phyloP scores from a whole-genome alignment of 1,140 invertebrate genomes.

The Drosophila insularis region DNA sequence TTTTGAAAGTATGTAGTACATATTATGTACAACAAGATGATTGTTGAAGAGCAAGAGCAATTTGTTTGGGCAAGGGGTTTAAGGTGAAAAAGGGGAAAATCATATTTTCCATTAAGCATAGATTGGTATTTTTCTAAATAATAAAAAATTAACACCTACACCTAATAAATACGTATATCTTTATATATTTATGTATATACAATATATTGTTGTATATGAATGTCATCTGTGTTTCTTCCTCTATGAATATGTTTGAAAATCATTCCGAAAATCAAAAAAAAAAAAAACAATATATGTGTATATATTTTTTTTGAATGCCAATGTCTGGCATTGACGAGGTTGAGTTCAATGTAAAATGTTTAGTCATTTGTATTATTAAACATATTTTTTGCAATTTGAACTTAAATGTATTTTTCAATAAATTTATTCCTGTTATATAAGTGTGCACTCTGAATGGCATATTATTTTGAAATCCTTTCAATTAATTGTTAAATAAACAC shows the following conservation, averaged over 20 bases:
- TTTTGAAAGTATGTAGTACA: neutral
- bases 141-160: slow-evolving; percentile 30
- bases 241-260: slow-evolving; percentile 58
- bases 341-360: slow-evolving; percentile 66
- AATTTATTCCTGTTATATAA: slow-evolving; percentile 26
- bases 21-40: slow-evolving; percentile 32
- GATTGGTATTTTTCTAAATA: slow-evolving; percentile 29
- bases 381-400: too few relatives aligned
- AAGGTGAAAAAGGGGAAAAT: neutral
- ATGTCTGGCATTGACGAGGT: slow-evolving; percentile 64
- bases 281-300: too few relatives aligned
- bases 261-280: slow-evolving; percentile 38
- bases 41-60: neutral
- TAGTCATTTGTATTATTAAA: slow-evolving; percentile 20
- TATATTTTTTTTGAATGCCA: slow-evolving; percentile 53
- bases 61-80: neutral
- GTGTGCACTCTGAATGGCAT: slow-evolving; percentile 5
- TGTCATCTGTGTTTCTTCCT: neutral
- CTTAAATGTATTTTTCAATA: neutral
- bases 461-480: neutral
- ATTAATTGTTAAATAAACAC: neutral
- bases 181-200: neutral
- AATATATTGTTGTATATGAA: neutral
- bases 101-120: neutral
- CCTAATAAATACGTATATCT: neutral